Evolutionary conservation across 2,888 invertebrate species (phyloP).

Genomic region (Tetheella fluctuosa): DNA sequence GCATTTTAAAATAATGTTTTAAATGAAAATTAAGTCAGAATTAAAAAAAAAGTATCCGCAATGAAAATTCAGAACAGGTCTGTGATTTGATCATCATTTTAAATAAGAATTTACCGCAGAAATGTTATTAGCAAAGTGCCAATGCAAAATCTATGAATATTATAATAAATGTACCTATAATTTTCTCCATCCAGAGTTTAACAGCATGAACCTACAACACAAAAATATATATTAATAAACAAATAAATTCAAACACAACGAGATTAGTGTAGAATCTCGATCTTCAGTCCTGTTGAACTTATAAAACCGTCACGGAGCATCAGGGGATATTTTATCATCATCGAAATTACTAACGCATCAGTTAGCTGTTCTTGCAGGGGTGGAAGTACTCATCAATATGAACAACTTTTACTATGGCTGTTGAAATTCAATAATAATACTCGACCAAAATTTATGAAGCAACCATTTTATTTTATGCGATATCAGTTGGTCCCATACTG

Average conservation of each 20-base stretch:
- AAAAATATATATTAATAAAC: conserved; percentile 6
- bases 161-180: background rate
- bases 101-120: background rate
- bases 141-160: too few relatives aligned
- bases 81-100: conserved; percentile 73
- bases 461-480: too few relatives aligned
- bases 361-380: too few relatives aligned
- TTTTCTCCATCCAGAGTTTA: background rate
- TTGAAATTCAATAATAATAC: too few relatives aligned
- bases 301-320: conserved; percentile 37
- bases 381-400: too few relatives aligned
- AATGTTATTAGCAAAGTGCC: too few relatives aligned
- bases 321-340: conserved; percentile 52
- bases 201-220: background rate
- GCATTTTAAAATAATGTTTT: too few relatives aligned
- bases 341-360: conserved; percentile 10
- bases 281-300: conserved; percentile 72
- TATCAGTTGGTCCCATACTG: too few relatives aligned
- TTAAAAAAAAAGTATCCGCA: conserved; percentile 56
- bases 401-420: too few relatives aligned
- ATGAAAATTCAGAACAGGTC: conserved; percentile 78
- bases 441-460: too few relatives aligned
- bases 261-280: background rate
- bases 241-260: background rate
- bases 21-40: conserved; percentile 38